Conservation (phyloP, 2,113 vertebrate species). For the Protomyctophum bolini region DNA sequence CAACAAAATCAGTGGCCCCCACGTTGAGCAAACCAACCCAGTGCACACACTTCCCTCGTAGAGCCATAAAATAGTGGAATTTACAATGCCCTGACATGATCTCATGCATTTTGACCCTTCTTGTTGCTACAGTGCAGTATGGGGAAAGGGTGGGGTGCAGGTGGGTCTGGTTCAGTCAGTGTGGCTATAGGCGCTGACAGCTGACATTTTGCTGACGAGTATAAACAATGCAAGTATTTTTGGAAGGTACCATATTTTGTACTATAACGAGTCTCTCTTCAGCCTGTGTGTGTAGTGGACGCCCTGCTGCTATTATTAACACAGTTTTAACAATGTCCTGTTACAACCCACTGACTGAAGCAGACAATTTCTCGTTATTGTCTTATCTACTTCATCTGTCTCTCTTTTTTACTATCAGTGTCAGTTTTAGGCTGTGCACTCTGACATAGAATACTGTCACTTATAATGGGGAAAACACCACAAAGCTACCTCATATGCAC, state of each 20-base stretch:
- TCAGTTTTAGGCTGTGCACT: not conserved
- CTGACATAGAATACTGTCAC: not conserved
- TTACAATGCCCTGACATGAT: constrained; percentile 31
- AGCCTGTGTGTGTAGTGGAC: constrained; percentile 15
- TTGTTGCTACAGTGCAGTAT: not conserved
- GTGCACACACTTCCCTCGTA: constrained; percentile 7
- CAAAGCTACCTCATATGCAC: not conserved
- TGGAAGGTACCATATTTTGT: not conserved
- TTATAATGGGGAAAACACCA: not conserved
- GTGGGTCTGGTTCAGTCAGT: constrained; percentile 23
- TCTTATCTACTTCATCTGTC: not conserved
- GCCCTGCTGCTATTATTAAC: not conserved
- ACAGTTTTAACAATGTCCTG: no score
- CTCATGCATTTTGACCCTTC: constrained; percentile 25
- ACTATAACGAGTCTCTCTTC: constrained; percentile 1
- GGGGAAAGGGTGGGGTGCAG: constrained; percentile 4
- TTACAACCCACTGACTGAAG: no score
- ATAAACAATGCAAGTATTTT: constrained; percentile 1
- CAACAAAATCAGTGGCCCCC: constrained; percentile 13
- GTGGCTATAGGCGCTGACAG: constrained; percentile 11
- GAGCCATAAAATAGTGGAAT: constrained; percentile 34
- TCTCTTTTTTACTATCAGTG: not conserved
- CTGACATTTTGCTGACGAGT: not conserved
- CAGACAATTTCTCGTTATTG: no score
- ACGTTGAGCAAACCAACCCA: constrained; percentile 12